These are phyloP conservation scores for Semaprochilodus insignis DNA, from an alignment of 2,797 vertebrate genomes.

Conservation along the genomic window DNA sequence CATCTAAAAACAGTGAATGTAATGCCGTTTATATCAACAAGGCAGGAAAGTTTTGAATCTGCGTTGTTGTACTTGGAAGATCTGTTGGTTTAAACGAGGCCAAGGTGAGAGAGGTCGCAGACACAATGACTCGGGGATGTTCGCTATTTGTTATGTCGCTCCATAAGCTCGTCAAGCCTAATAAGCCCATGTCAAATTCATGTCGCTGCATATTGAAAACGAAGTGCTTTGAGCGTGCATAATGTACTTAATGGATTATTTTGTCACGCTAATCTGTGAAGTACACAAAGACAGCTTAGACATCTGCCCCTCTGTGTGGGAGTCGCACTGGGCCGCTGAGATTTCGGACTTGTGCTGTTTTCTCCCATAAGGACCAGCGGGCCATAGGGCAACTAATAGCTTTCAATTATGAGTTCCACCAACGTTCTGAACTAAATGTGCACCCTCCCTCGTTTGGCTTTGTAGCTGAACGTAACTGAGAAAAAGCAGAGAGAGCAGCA, in stretches of 20 bases:
- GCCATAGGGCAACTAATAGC: constrained; percentile 59
- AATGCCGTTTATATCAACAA: background rate
- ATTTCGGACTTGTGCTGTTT: constrained; percentile 35
- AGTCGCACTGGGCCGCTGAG: constrained; percentile 45
- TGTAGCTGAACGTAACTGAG: constrained; percentile 19
- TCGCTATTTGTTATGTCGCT: constrained; percentile 24
- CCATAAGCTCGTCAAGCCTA: constrained; percentile 49
- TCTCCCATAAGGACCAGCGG: constrained; percentile 58
- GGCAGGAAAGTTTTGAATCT: constrained; percentile 13
- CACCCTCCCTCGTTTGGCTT: constrained; percentile 3
- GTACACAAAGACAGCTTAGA: constrained; percentile 56
- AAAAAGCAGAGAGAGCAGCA: background rate
- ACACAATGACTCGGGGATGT: constrained; percentile 23
- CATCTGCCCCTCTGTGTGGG: constrained; percentile 47
- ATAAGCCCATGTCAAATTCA: constrained; percentile 51
- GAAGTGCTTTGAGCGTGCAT: constrained; percentile 46
- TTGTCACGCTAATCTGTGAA: constrained; percentile 58
- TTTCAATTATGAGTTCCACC: constrained; percentile 67
- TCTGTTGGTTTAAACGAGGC: constrained; percentile 43
- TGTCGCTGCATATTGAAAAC: constrained; percentile 30
- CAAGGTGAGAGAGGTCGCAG: constrained; percentile 52
- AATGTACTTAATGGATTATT: constrained; percentile 62
- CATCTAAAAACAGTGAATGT: too few species aligned
- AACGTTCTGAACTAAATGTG: constrained; percentile 50
- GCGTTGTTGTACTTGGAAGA: constrained; percentile 10